Evolutionary conservation across 2,888 invertebrate species (phyloP).

Genomic region (Diaperis boleti): DNA sequence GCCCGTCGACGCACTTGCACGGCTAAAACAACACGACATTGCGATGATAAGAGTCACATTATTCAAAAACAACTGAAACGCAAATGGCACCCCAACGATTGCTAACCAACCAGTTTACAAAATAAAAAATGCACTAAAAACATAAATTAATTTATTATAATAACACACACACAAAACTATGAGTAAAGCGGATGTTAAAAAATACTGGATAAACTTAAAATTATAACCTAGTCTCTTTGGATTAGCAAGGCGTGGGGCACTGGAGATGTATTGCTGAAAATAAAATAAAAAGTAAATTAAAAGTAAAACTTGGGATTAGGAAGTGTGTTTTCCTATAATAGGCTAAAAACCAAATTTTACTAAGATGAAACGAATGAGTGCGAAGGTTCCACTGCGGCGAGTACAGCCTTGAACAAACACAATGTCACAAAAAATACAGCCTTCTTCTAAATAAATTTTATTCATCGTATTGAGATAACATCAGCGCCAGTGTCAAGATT

Average conservation of each 20-base stretch:
- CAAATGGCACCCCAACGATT: slow-evolving; percentile 43
- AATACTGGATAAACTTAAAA: slow-evolving; percentile 14
- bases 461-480: slow-evolving; percentile 1
- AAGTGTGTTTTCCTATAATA: slow-evolving; percentile 3
- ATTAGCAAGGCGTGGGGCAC: slow-evolving; percentile 59
- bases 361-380: not conserved
- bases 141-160: slow-evolving; percentile 31
- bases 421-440: slow-evolving; percentile 25
- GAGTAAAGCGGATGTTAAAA: slow-evolving; percentile 5
- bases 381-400: not conserved
- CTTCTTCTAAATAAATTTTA: slow-evolving; percentile 14
- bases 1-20: slow-evolving; percentile 67
- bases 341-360: slow-evolving; percentile 1
- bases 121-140: slow-evolving; percentile 1
- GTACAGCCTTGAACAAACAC: slow-evolving; percentile 14
- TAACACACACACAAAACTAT: slow-evolving; percentile 21
- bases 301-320: slow-evolving; percentile 43
- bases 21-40: slow-evolving; percentile 66
- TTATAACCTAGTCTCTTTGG: slow-evolving; percentile 15
- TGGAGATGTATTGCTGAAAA: slow-evolving; percentile 62
- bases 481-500: not conserved
- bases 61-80: slow-evolving; percentile 12
- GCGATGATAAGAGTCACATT: slow-evolving; percentile 54
- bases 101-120: slow-evolving; percentile 44
- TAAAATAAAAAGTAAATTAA: slow-evolving; percentile 56